Conservation (phyloP, 1,140 invertebrate genomes). For the Aphis craccivora region DNA sequence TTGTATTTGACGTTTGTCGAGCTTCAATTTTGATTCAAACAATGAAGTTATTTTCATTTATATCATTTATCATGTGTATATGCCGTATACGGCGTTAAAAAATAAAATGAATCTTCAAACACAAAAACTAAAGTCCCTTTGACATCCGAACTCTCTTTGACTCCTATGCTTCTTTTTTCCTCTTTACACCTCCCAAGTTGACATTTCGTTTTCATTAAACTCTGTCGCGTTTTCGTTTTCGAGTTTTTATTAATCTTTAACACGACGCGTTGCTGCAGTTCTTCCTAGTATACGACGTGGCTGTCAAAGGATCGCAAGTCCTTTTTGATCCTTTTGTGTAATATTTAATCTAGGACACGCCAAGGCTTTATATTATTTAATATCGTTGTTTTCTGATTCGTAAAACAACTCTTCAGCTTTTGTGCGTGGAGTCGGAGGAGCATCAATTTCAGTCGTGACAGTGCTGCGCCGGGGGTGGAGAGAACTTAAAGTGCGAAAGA, state of each 20-base stretch:
- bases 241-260: conserved; percentile 57
- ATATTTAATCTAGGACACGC: conserved; percentile 58
- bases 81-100: conserved; percentile 20
- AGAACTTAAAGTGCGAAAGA: conserved; percentile 57
- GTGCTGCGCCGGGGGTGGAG: conserved; percentile 27
- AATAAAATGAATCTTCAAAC: conserved; percentile 58
- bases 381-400: conserved; percentile 57
- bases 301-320: conserved; percentile 52
- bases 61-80: conserved; percentile 40
- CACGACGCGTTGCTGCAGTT: conserved; percentile 18
- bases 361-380: conserved; percentile 57
- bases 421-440: conserved; percentile 34
- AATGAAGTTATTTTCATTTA: conserved; percentile 55
- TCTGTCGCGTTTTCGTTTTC: conserved; percentile 55
- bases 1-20: conserved; percentile 33
- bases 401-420: conserved; percentile 58
- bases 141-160: conserved; percentile 55
- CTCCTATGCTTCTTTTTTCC: conserved; percentile 49
- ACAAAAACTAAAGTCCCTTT: conserved; percentile 52
- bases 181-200: conserved; percentile 54
- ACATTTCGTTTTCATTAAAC: conserved; percentile 58
- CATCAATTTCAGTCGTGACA: conserved; percentile 53
- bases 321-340: conserved; percentile 58
- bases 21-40: conserved; percentile 40
- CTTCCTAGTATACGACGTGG: conserved; percentile 36